Base-by-base conservation (phyloP, 2,888 invertebrate genomes). In the Nycteola revayana region DNA sequence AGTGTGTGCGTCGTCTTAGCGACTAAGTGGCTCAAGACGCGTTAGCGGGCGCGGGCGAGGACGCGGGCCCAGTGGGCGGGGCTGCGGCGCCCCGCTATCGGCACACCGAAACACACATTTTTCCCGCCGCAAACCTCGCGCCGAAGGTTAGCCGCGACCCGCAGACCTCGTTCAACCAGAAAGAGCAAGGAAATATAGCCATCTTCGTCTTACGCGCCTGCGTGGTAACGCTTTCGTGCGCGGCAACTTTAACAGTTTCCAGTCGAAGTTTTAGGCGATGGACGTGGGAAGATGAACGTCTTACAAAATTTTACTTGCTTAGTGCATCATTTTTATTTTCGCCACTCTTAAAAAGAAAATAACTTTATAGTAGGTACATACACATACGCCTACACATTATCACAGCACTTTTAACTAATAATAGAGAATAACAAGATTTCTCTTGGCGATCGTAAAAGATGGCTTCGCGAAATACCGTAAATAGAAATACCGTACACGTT, bases 51-150 rank as follows among this genome's bases (percentile, higher is more conserved):
- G 75, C 73, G 73, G 71, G 74, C 59, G 75, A 61, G 63, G 72
- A 70, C 39, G 17, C 59, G 62, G 73, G 76, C 73, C 75, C 78
- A 71, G 66, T 75, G 71, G 68, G 72, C 71, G 77, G 76, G 63
- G 72, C 72, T 80, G 85, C 75, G 86, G 86, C 84, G 63, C 80
- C 70, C 85, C 86, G 85, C 83, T 82, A 81, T 85, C 87, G 89
- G 88, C 87, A 85, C 88, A 88, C 89, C 89, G 88, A 89, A 88
- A 89, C 89, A 89, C 88, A 89, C 88, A 89, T 89, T 89, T 89
- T 86, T 87, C 79, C 87, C 84, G 89, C 89, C 89, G 79, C 89
- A 89, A 89, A 89, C 89, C 89, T 85, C 84, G 88, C 87, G 85
- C 86, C 80, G 82, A 80, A 72, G 89, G 89, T 89, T 89, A 89